Conservation (phyloP, 2,888 invertebrate genomes). For the Autographa gamma region DNA sequence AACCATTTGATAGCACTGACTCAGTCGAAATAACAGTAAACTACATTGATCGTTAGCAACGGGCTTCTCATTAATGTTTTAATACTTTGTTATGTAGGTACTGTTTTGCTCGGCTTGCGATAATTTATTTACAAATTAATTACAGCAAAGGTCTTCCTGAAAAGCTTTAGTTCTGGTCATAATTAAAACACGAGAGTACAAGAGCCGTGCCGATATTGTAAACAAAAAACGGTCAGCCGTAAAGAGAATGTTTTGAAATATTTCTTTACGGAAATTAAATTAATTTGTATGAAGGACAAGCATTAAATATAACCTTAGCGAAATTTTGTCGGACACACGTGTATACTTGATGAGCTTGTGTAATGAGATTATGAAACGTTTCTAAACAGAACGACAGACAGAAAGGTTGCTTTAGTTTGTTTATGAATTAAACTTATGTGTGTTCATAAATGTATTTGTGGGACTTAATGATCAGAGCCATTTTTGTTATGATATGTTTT, state of each 20-base stretch:
- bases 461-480: too few species aligned
- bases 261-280: neutral
- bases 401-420: neutral
- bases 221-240: slow-evolving; percentile 17
- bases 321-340: neutral
- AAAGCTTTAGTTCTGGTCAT: slow-evolving; percentile 47
- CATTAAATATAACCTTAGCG: neutral
- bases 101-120: slow-evolving; percentile 29
- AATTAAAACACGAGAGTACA: slow-evolving; percentile 50
- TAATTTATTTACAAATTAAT: slow-evolving; percentile 59
- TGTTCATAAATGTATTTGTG: too few species aligned
- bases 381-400: neutral
- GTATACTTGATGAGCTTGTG: neutral
- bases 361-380: neutral
- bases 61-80: slow-evolving; percentile 43
- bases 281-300: neutral
- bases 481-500: too few species aligned
- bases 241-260: neutral
- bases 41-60: slow-evolving; percentile 32
- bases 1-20: slow-evolving; percentile 7
- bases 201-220: slow-evolving; percentile 23
- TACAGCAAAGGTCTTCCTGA: slow-evolving; percentile 39
- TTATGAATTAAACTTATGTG: too few species aligned
- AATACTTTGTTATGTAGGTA: slow-evolving; percentile 44
- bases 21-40: slow-evolving; percentile 12